Conservation (phyloP, 2,797 vertebrate species). For the Morelia viridis region DNA sequence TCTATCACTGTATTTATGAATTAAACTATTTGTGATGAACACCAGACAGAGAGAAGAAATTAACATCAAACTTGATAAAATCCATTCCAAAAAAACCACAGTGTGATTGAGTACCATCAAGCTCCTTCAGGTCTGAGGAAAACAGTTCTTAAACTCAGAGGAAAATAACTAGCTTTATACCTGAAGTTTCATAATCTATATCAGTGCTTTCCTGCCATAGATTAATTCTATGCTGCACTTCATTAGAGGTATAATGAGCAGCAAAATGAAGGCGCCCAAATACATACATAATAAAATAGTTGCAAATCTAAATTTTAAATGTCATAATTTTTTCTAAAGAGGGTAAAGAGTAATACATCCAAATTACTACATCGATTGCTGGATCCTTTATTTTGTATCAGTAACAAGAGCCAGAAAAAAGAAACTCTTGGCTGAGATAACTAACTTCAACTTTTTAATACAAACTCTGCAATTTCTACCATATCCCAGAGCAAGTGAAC, state of each 20-base stretch:
- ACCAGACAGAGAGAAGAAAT: constrained; percentile 9
- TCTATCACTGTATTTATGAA: constrained; percentile 5
- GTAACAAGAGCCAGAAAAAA: background rate
- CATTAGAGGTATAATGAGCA: constrained; percentile 24
- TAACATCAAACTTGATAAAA: constrained; percentile 40
- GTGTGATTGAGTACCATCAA: background rate
- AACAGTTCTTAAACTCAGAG: constrained; percentile 35
- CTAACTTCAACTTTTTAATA: background rate
- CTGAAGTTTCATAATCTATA: constrained; percentile 32
- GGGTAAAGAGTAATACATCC: background rate
- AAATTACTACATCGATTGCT: background rate
- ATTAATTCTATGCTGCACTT: constrained; percentile 35
- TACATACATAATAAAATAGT: background rate
- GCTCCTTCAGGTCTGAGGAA: constrained; percentile 11
- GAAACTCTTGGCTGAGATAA: background rate
- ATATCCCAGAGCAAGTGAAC: background rate
- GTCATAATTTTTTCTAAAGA: background rate
- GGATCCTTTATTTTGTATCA: background rate
- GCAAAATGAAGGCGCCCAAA: background rate
- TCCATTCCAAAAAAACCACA: background rate
- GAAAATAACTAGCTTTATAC: background rate
- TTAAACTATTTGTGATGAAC: constrained; percentile 23
- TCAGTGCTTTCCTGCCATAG: constrained; percentile 12
- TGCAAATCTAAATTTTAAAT: background rate
- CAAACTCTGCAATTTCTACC: constrained; percentile 14